Percentiles rank a stretch among this genome's conserved stretches.
These are phyloP conservation scores for Clarias pachynema DNA, from an alignment of 2,797 vertebrate genomes.

Conservation along the genomic window DNA sequence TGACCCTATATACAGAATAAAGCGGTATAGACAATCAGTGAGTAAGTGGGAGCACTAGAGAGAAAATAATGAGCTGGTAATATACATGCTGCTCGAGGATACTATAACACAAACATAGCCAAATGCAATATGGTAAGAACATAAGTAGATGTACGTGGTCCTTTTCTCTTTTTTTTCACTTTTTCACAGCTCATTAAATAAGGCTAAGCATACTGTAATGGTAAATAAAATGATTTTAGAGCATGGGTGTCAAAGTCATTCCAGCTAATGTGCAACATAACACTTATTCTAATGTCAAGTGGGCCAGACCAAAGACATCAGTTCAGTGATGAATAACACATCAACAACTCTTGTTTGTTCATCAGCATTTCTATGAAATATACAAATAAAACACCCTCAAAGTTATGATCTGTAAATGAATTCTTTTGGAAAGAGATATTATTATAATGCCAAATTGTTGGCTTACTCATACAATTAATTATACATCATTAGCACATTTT, in stretches of 20 bases:
- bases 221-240: not conserved
- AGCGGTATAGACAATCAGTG: no score
- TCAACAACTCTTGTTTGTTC: not conserved
- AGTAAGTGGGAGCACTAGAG: not conserved
- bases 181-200: slow-evolving; percentile 1
- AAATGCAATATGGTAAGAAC: not conserved
- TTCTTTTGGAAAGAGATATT: not conserved
- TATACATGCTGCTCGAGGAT: not conserved
- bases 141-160: not conserved
- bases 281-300: not conserved
- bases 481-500: not conserved
- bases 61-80: not conserved
- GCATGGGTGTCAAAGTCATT: not conserved
- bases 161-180: no score
- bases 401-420: not conserved
- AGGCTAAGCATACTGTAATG: not conserved
- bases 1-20: no score
- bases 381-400: not conserved
- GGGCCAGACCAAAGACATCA: not conserved
- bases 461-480: not conserved
- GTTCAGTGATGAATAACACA: not conserved
- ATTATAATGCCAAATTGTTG: not conserved
- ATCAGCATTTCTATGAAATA: not conserved
- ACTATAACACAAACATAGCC: not conserved
- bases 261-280: not conserved